Evolutionary conservation across 1,140 invertebrate species (phyloP), one percentile per base, ranked within the genome.

Genomic region (Macrocentrus cingulum): DNA sequence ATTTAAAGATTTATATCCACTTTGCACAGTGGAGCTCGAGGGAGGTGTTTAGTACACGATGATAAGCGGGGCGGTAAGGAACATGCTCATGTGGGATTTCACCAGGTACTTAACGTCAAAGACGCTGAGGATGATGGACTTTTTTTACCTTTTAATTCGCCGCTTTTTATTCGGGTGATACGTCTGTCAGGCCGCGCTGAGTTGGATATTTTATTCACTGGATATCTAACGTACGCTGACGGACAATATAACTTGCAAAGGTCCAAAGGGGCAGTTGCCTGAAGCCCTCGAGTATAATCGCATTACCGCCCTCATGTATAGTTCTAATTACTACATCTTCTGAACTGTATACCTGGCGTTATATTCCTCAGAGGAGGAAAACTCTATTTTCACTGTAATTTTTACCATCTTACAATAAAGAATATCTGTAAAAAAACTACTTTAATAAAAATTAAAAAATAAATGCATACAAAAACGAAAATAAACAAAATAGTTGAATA

Each of bases 271-370:
- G 68, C 75, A 73, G 70, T 71, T 72, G 70, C 67, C 66, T 70
- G 76, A 78, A 78, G 73, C 76, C 75, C 72, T 70, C 62, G 66
- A 66, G 70, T 67, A 61, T 77, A 79, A 79, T 79, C 74, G 73
- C 70, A 77, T 79, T 79, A 79, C 64, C 64, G 61, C 66, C 69
- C 71, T 71, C 65, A 63, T 62, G 66, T 68, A 72, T 66, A 69
- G 67, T 67, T 73, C 69, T 76, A 74, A 74, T 77, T 76, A 72
- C 56, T 37, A 34, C 69, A 70, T 60, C 39, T 66, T 62, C 2
- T 39, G 36, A 39, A 39, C 13, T 39, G 15, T 6, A 7, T 34
- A 11, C 29, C 29, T 6, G 11, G 29, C 6, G 29, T 34, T 34
- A 34, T 6, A 34, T 34, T 34, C 11, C 29, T 34, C n/a, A n/a